Evolutionary conservation across 1,140 invertebrate genomes (phyloP).

Genomic region (Charaxes varanes): DNA sequence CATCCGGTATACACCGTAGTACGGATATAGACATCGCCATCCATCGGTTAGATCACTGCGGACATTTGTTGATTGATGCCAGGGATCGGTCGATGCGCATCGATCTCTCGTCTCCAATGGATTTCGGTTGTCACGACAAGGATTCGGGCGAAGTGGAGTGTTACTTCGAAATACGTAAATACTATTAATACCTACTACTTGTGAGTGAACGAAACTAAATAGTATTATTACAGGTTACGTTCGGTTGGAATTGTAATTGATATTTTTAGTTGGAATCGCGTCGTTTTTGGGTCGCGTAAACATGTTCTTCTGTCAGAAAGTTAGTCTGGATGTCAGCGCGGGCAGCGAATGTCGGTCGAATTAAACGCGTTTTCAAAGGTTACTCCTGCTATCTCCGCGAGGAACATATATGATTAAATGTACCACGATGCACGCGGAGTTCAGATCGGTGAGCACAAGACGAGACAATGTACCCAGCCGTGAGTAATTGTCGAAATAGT

Average conservation of each 20-base stretch:
- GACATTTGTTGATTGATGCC: constrained; percentile 38
- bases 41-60: constrained; percentile 45
- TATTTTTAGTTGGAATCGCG: constrained; percentile 70
- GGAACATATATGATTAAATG: constrained; percentile 7
- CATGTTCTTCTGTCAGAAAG: constrained; percentile 60
- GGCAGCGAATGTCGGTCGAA: constrained; percentile 51
- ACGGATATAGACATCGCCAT: constrained; percentile 56
- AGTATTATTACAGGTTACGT: constrained; percentile 45
- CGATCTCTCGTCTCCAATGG: constrained; percentile 46
- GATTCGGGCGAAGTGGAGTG: constrained; percentile 72
- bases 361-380: constrained; percentile 44
- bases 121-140: constrained; percentile 71
- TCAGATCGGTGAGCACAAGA: constrained; percentile 51
- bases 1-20: constrained; percentile 51
- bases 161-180: constrained; percentile 74
- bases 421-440: constrained; percentile 54
- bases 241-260: constrained; percentile 63
- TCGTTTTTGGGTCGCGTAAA: constrained; percentile 71
- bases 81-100: constrained; percentile 40
- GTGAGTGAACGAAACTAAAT: constrained; percentile 48
- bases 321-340: constrained; percentile 56
- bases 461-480: constrained; percentile 61
- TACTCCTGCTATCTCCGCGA: constrained; percentile 22
- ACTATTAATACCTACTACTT: no score
- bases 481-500: constrained; percentile 44